phyloP scores from a whole-genome alignment of 92 coral and sea anemone genomes.

The Epizoanthus illoricatus region DNA sequence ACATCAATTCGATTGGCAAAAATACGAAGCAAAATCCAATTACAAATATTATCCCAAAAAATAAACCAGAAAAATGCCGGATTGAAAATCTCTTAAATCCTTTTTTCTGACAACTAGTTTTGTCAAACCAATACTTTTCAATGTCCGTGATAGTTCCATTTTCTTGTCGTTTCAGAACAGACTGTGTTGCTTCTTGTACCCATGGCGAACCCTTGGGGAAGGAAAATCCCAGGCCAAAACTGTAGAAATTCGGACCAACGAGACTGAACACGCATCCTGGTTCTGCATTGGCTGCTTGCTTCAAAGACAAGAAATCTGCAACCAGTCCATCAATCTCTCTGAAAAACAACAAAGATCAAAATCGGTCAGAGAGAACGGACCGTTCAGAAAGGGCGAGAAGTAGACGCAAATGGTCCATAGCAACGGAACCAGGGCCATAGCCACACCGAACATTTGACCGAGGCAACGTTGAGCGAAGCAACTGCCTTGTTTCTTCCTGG shows the following conservation, averaged over 20 bases:
- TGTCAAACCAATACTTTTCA: constrained; percentile 52
- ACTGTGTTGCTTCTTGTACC: constrained; percentile 59
- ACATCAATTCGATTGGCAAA: constrained; percentile 50
- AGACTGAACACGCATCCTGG: constrained; percentile 55
- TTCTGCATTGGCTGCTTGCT: constrained; percentile 51
- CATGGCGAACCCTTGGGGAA: constrained; percentile 78
- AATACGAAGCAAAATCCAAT: constrained; percentile 58
- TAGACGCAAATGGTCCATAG: too few relatives aligned
- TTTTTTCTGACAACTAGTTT: constrained; percentile 27
- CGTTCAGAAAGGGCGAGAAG: too few relatives aligned
- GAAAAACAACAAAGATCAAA: neutral
- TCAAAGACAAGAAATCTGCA: constrained; percentile 67
- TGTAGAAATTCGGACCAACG: constrained; percentile 61
- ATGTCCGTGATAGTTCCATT: constrained; percentile 57
- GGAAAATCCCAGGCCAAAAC: constrained; percentile 65
- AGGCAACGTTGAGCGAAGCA: too few relatives aligned
- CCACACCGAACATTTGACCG: too few relatives aligned
- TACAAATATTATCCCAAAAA: constrained; percentile 55
- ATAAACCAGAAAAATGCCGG: constrained; percentile 72
- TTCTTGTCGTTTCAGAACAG: constrained; percentile 71
- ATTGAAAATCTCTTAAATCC: constrained; percentile 38
- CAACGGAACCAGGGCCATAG: too few relatives aligned
- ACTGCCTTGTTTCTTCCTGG: too few relatives aligned
- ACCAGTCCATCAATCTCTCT: constrained; percentile 80
- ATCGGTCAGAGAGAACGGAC: neutral